Percentiles rank a stretch among this genome's conserved stretches.
Evolutionary conservation across 2,888 invertebrate species (phyloP).

Genomic region (Synanthedon vespiformis): DNA sequence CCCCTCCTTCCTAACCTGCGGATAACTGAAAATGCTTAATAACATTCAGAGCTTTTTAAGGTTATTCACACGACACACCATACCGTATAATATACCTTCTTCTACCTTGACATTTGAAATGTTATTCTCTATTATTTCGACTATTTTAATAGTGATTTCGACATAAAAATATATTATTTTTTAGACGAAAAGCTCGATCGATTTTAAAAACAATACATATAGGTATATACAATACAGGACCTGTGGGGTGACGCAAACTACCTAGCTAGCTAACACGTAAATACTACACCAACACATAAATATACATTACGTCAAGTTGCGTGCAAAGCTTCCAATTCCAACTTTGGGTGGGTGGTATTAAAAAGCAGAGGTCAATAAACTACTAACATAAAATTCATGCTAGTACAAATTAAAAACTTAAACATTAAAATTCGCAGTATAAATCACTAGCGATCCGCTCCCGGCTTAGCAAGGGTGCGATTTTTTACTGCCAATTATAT

Average conservation of each 20-base stretch:
- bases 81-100: conserved; percentile 22
- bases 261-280: neutral
- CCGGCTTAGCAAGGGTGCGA: too few relatives aligned
- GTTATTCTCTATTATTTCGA: neutral
- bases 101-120: conserved; percentile 53
- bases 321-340: conserved; percentile 13
- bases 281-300: neutral
- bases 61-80: conserved; percentile 39
- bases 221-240: neutral
- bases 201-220: too few relatives aligned
- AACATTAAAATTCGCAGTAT: too few relatives aligned
- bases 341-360: conserved; percentile 3
- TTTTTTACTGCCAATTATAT: too few relatives aligned
- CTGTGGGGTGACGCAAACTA: conserved; percentile 3
- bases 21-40: conserved; percentile 59
- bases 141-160: too few relatives aligned
- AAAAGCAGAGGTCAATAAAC: conserved; percentile 19
- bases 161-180: too few relatives aligned
- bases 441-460: too few relatives aligned
- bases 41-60: conserved; percentile 41
- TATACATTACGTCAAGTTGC: conserved; percentile 11
- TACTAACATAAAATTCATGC: conserved; percentile 5
- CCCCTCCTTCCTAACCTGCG: conserved; percentile 56
- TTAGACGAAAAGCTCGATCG: too few relatives aligned
- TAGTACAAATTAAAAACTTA: neutral